Percentiles rank a stretch among this genome's conserved stretches.
Evolutionary conservation across 2,113 vertebrate genomes (phyloP).

Genomic region (Syngnathus scovelli): DNA sequence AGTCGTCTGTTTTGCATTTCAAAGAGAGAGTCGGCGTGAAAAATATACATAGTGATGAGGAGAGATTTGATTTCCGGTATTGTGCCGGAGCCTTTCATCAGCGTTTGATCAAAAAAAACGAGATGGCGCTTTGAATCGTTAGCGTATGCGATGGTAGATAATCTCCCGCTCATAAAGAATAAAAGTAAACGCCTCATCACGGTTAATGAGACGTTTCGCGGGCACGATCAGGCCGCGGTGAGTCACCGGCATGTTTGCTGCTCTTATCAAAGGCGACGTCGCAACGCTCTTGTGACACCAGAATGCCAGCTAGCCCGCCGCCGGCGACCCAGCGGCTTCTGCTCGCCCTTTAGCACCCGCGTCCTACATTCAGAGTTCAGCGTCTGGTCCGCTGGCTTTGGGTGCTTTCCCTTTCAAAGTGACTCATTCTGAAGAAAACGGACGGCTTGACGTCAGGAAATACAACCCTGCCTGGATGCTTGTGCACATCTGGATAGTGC

Average conservation of each 20-base stretch:
- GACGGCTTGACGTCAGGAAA: constrained; percentile 31
- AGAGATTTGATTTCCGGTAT: constrained; percentile 26
- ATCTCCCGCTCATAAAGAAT: constrained; percentile 41
- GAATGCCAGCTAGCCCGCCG: constrained; percentile 24
- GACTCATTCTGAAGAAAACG: constrained; percentile 52
- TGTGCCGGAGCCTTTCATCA: constrained; percentile 29
- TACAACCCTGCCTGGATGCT: constrained; percentile 36
- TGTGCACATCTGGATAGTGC: constrained; percentile 54
- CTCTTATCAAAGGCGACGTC: constrained; percentile 43
- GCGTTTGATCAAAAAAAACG: constrained; percentile 54
- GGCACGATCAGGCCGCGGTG: constrained; percentile 45
- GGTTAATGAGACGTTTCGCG: constrained; percentile 50
- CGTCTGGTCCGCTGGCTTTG: constrained; percentile 53
- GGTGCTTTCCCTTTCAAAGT: constrained; percentile 31
- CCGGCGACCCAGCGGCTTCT: constrained; percentile 39
- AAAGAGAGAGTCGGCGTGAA: constrained; percentile 29
- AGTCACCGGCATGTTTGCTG: constrained; percentile 47
- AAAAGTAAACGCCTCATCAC: constrained; percentile 47
- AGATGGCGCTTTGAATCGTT: constrained; percentile 36
- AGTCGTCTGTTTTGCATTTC: constrained; percentile 44
- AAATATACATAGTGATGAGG: constrained; percentile 23
- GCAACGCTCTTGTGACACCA: constrained; percentile 35
- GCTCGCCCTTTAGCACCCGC: constrained; percentile 13
- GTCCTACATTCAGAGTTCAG: constrained; percentile 49
- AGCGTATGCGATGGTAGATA: constrained; percentile 36